These are phyloP conservation scores for Agonopterix heracliana DNA, from an alignment of 2,888 invertebrate genomes.

Conservation along the genomic window DNA sequence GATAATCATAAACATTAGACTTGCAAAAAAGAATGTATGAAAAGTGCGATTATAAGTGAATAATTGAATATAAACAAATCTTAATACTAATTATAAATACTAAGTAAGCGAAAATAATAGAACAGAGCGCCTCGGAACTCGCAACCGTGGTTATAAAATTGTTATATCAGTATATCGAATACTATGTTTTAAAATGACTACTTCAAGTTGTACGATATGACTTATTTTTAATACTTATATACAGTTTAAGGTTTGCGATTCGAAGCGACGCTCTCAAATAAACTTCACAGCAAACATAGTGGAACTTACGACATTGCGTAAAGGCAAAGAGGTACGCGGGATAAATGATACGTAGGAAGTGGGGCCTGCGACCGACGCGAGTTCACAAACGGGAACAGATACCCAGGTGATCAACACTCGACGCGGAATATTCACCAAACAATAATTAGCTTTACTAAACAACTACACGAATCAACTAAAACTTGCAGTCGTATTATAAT, in stretches of 20 bases:
- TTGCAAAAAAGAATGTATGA: constrained; percentile 14
- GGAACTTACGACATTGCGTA: not conserved
- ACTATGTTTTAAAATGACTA: constrained; percentile 37
- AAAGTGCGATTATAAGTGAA: constrained; percentile 28
- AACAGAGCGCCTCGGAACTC: not conserved
- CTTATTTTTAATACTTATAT: constrained; percentile 40
- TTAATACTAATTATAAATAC: constrained; percentile 22
- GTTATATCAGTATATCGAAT: constrained; percentile 11
- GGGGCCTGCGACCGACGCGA: not conserved
- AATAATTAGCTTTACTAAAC: constrained; percentile 24
- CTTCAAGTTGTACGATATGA: constrained; percentile 46
- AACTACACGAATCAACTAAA: constrained; percentile 32
- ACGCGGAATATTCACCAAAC: constrained; percentile 16
- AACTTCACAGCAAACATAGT: not conserved
- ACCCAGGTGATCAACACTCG: constrained; percentile 8
- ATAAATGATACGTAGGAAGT: not conserved
- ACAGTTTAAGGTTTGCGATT: constrained; percentile 9
- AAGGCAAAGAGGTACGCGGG: not conserved
- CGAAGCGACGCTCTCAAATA: constrained; percentile 3
- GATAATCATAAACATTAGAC: constrained; percentile 3
- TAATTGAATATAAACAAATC: constrained; percentile 36
- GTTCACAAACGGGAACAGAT: not conserved
- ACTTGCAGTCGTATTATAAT: constrained; percentile 42
- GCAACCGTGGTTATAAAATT: constrained; percentile 6
- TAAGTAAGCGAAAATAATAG: constrained; percentile 5